phyloP scores from a whole-genome alignment of 1,140 invertebrate genomes.

The Reticulitermes speratus region DNA sequence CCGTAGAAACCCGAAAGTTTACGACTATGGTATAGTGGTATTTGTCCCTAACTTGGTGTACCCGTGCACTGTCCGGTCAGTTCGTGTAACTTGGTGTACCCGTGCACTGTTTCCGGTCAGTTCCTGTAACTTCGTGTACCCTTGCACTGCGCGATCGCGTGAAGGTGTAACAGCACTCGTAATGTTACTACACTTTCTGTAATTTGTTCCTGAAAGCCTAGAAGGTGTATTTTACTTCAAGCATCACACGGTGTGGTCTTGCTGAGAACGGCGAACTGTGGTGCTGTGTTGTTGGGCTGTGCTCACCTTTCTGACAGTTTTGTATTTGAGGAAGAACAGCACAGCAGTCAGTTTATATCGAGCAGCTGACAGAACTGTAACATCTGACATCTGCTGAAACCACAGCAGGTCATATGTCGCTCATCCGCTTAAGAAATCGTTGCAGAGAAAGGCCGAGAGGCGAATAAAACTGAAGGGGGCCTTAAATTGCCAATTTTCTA shows the following conservation, averaged over 20 bases:
- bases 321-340: neutral
- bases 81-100: too few species aligned
- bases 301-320: neutral
- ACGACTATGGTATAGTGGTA: too few species aligned
- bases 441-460: neutral
- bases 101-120: too few species aligned
- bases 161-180: neutral
- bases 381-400: neutral
- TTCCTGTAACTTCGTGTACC: too few species aligned
- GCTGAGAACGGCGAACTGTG: neutral
- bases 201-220: neutral
- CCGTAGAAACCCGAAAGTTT: too few species aligned
- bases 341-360: neutral
- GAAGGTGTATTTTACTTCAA: neutral
- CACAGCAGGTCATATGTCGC: neutral
- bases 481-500: constrained; percentile 29
- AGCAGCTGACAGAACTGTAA: neutral
- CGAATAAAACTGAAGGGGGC: constrained; percentile 17
- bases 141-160: too few species aligned
- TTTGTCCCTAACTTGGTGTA: too few species aligned
- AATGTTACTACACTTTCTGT: neutral
- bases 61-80: too few species aligned
- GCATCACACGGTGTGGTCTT: neutral
- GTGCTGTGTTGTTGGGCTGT: neutral
- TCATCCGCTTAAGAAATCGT: neutral